phyloP scores from a whole-genome alignment of 2,113 vertebrate species.

The Eubucco bourcierii region DNA sequence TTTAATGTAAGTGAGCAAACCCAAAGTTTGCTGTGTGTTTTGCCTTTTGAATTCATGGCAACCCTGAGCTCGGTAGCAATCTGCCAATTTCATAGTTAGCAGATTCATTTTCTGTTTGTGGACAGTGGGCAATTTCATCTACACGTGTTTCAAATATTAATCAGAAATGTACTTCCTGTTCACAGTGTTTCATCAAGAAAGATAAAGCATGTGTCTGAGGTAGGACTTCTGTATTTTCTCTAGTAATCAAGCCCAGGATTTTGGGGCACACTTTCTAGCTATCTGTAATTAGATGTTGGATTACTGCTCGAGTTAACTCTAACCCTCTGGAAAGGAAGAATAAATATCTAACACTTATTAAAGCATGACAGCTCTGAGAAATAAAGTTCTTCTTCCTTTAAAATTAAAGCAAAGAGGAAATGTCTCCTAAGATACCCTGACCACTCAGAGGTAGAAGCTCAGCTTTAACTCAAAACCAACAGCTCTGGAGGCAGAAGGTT shows the following conservation, averaged over 20 bases:
- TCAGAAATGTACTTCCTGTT: not conserved
- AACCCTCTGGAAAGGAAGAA: not conserved
- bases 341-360: not conserved
- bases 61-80: not conserved
- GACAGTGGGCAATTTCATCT: constrained; percentile 16
- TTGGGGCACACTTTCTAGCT: not conserved
- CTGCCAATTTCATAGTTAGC: not conserved
- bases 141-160: not conserved
- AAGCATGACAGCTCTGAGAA: not conserved
- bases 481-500: not conserved
- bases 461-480: not conserved
- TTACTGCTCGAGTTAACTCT: not conserved
- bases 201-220: not conserved
- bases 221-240: not conserved
- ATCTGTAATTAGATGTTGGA: not conserved
- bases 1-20: not conserved
- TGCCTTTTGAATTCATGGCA: not conserved
- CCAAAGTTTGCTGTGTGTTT: not conserved
- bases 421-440: not conserved
- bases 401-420: not conserved
- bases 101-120: not conserved
- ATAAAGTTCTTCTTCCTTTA: not conserved
- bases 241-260: not conserved
- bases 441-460: not conserved
- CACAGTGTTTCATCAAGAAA: not conserved